Conservation (phyloP, 2,888 invertebrate genomes). For the Acronicta leporina region DNA sequence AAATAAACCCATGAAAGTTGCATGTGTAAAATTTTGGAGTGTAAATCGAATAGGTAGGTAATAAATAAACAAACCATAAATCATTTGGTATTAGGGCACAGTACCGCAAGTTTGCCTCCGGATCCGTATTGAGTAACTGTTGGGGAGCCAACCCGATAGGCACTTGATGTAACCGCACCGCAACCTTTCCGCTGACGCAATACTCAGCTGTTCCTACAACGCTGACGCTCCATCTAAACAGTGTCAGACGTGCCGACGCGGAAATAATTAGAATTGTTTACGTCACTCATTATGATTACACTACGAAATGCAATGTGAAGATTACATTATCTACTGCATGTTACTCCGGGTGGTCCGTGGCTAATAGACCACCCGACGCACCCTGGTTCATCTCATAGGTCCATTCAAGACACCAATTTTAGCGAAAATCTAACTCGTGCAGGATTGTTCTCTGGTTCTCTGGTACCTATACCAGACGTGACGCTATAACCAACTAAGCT, state of each 20-base stretch:
- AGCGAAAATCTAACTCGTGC: no score
- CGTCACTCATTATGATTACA: slow-evolving; percentile 59
- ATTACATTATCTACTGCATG: slow-evolving; percentile 33
- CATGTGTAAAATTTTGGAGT: slow-evolving; percentile 1
- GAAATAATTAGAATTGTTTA: slow-evolving; percentile 80
- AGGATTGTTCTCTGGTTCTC: no score
- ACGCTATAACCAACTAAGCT: no score
- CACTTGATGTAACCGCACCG: slow-evolving; percentile 82
- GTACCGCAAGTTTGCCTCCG: slow-evolving; percentile 63
- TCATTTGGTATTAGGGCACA: slow-evolving; percentile 44
- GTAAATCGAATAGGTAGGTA: neutral
- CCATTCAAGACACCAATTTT: neutral
- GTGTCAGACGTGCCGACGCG: slow-evolving; percentile 76
- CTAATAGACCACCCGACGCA: slow-evolving; percentile 16
- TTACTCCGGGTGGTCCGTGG: slow-evolving; percentile 33
- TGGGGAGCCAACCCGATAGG: slow-evolving; percentile 71
- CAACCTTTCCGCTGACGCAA: slow-evolving; percentile 87
- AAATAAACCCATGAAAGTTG: slow-evolving; percentile 2
- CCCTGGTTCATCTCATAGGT: slow-evolving; percentile 2
- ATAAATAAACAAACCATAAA: slow-evolving; percentile 3
- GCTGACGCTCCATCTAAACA: slow-evolving; percentile 68
- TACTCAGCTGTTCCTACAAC: slow-evolving; percentile 68
- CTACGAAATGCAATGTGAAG: slow-evolving; percentile 36
- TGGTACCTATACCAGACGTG: no score
- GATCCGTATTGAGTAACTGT: slow-evolving; percentile 74